Conservation (phyloP, 2,113 vertebrate genomes). For the Malurus alboscapulatus region DNA sequence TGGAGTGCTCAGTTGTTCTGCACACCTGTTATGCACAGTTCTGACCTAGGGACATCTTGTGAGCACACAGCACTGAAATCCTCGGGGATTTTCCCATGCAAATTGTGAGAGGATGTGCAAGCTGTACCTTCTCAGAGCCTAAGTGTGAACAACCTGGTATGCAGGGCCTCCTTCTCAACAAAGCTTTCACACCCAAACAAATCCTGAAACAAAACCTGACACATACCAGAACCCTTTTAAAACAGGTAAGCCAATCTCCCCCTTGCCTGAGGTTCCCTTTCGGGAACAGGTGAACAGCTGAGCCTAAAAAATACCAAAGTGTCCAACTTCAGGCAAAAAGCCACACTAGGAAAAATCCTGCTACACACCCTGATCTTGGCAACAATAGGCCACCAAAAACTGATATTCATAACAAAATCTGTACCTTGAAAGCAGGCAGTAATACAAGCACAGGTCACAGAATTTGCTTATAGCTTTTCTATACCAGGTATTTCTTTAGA, state of each 20-base stretch:
- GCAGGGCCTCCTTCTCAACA: not conserved
- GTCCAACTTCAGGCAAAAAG: not conserved
- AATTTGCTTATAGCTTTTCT: not conserved
- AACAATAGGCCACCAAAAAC: not conserved
- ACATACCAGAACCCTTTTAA: not conserved
- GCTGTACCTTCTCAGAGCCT: not conserved
- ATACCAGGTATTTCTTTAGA: not conserved
- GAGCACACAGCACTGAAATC: not conserved
- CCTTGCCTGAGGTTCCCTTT: not conserved
- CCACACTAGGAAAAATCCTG: not conserved
- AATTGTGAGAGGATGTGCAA: not conserved
- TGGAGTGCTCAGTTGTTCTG: not conserved
- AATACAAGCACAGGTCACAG: not conserved
- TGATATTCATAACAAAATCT: not conserved
- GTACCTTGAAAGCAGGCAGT: not conserved
- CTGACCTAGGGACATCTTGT: not conserved
- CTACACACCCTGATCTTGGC: not conserved
- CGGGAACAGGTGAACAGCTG: not conserved
- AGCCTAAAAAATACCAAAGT: not conserved
- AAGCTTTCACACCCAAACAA: not conserved
- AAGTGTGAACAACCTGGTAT: not conserved
- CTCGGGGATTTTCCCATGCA: not conserved
- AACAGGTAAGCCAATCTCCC: not conserved
- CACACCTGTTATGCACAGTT: not conserved
- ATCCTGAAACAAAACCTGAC: not conserved